These are phyloP conservation scores for Falco berigora DNA, from an alignment of 2,797 vertebrate species.

Conservation along the genomic window DNA sequence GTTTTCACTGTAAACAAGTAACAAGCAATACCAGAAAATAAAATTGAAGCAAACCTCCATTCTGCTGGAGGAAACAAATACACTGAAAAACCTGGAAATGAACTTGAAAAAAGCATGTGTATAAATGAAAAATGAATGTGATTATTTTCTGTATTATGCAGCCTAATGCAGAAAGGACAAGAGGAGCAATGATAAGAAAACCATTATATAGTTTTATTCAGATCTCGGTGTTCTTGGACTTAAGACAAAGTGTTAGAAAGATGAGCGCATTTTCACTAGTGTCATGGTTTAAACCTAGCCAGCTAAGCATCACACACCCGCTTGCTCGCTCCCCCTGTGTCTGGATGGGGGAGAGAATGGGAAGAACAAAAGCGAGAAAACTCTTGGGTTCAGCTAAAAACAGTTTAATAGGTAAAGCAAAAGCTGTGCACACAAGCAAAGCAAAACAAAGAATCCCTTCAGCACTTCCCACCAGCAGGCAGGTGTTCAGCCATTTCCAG, in stretches of 20 bases:
- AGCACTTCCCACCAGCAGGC: too few relatives aligned
- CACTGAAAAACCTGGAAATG: background rate
- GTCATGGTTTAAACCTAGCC: too few relatives aligned
- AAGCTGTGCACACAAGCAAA: too few relatives aligned
- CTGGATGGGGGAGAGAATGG: too few relatives aligned
- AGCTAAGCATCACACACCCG: too few relatives aligned
- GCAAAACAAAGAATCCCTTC: too few relatives aligned
- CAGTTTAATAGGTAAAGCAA: too few relatives aligned
- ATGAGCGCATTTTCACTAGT: background rate
- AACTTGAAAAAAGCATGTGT: background rate
- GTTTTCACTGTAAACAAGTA: background rate
- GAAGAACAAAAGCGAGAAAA: too few relatives aligned
- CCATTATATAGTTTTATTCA: background rate
- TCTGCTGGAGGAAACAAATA: background rate
- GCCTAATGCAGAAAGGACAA: background rate
- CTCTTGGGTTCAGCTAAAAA: too few relatives aligned
- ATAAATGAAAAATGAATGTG: background rate
- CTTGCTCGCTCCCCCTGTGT: too few relatives aligned
- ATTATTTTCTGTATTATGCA: background rate
- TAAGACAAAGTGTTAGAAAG: background rate
- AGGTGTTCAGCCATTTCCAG: too few relatives aligned
- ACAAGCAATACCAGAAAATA: background rate
- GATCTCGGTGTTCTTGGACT: background rate
- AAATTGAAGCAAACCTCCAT: background rate
- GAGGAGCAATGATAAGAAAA: background rate